Evolutionary conservation across 92 coral and sea anemone species (phyloP).

Genomic region (Palythoa grandis): DNA sequence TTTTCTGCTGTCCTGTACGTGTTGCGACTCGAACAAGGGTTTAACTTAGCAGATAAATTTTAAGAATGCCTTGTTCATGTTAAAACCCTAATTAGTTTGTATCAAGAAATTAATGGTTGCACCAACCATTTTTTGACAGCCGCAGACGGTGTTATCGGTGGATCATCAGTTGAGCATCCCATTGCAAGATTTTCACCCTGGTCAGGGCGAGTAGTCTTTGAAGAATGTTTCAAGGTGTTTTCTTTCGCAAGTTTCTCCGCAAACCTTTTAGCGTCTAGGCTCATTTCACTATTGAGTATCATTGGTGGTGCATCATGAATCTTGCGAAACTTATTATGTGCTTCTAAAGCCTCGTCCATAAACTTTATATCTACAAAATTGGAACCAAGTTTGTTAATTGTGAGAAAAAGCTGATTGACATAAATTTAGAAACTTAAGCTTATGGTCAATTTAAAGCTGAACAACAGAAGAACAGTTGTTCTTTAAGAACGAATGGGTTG

Average conservation of each 20-base stretch:
- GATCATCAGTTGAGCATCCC: constrained; percentile 83
- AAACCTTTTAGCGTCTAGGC: constrained; percentile 70
- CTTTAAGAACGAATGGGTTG: too few relatives aligned
- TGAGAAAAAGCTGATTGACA: background rate
- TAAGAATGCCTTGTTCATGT: too few relatives aligned
- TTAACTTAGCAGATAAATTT: too few relatives aligned
- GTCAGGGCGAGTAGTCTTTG: constrained; percentile 67
- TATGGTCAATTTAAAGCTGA: too few relatives aligned
- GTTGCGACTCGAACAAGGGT: too few relatives aligned
- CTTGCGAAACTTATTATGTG: constrained; percentile 81
- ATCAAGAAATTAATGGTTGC: too few relatives aligned
- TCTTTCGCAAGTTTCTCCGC: constrained; percentile 79
- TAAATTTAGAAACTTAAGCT: background rate
- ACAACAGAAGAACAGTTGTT: too few relatives aligned
- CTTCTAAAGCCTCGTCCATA: constrained; percentile 69
- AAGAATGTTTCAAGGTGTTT: constrained; percentile 81
- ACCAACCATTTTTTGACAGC: constrained; percentile 71
- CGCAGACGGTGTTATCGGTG: constrained; percentile 67
- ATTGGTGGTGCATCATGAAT: constrained; percentile 72
- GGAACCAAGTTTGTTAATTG: background rate
- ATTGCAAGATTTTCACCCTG: constrained; percentile 92
- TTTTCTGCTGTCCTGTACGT: too few relatives aligned
- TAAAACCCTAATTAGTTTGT: too few relatives aligned
- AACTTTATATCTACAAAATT: constrained; percentile 58
- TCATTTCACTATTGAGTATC: constrained; percentile 65